Evolutionary conservation across 2,797 vertebrate species (phyloP).

Genomic region (Lerista edwardsae): DNA sequence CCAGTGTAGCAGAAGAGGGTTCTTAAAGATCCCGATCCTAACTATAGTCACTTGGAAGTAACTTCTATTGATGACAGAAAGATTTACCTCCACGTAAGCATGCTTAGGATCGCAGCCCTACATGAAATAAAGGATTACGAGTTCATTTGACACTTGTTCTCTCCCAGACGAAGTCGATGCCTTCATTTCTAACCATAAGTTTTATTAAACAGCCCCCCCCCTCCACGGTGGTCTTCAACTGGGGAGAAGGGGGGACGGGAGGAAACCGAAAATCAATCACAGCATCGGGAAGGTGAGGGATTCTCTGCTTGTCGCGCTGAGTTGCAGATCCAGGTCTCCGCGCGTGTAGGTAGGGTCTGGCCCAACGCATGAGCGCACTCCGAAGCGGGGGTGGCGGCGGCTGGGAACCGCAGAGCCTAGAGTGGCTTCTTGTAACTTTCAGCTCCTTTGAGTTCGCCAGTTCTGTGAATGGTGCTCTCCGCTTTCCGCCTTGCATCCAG

Average conservation of each 20-base stretch:
- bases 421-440: slow-evolving; percentile 72
- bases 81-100: neutral
- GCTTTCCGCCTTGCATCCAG: slow-evolving; percentile 75
- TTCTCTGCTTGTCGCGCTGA: slow-evolving; percentile 48
- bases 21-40: neutral
- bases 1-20: neutral
- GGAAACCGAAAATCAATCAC: slow-evolving; percentile 26
- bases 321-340: neutral
- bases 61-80: neutral
- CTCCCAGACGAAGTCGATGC: slow-evolving; percentile 48
- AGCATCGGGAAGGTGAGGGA: no score
- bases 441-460: slow-evolving; percentile 67
- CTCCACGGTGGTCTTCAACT: no score
- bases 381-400: neutral
- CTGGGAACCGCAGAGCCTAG: slow-evolving; percentile 41
- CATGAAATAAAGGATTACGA: neutral
- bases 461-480: slow-evolving; percentile 75
- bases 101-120: neutral
- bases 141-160: slow-evolving; percentile 2
- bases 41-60: neutral
- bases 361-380: neutral
- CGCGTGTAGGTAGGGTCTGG: neutral
- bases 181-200: slow-evolving; percentile 39
- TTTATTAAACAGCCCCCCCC: slow-evolving; percentile 31
- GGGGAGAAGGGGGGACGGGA: slow-evolving; percentile 28